Percentiles rank a stretch among this genome's conserved stretches.
Conservation (phyloP, 2,113 vertebrate species). For the Raja brachyura region DNA sequence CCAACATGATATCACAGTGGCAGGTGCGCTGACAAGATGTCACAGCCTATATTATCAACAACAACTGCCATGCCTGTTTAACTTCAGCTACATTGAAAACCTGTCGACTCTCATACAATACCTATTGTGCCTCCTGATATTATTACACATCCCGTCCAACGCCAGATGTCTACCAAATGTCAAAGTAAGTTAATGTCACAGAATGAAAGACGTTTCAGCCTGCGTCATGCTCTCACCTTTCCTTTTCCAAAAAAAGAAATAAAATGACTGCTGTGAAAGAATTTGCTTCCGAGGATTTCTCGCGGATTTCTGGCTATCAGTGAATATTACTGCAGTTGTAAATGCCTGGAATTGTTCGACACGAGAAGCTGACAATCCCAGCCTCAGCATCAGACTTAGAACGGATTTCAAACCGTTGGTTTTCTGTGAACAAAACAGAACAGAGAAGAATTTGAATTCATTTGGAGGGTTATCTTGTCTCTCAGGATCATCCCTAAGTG, state of each 20-base stretch:
- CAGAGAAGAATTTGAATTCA: neutral
- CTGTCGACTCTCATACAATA: constrained; percentile 37
- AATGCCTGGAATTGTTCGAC: neutral
- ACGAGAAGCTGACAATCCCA: neutral
- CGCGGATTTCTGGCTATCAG: neutral
- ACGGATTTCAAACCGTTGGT: neutral
- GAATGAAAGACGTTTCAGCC: constrained; percentile 22
- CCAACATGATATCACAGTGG: constrained; percentile 10
- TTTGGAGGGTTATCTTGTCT: neutral
- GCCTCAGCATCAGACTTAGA: neutral
- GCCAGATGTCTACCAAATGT: constrained; percentile 30
- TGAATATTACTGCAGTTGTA: neutral
- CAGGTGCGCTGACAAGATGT: constrained; percentile 33
- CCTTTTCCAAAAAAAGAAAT: neutral
- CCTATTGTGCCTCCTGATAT: constrained; percentile 34
- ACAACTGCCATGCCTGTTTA: constrained; percentile 29
- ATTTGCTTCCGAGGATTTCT: neutral
- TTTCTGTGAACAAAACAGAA: neutral
- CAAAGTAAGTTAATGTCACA: constrained; percentile 35
- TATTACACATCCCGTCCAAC: constrained; percentile 11
- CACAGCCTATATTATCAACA: constrained; percentile 30
- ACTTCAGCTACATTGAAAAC: constrained; percentile 35
- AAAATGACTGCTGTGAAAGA: neutral
- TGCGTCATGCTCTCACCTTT: neutral
- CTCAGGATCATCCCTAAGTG: neutral